Evolutionary conservation across 2,797 vertebrate genomes (phyloP).

Genomic region (Scolopax rusticola): DNA sequence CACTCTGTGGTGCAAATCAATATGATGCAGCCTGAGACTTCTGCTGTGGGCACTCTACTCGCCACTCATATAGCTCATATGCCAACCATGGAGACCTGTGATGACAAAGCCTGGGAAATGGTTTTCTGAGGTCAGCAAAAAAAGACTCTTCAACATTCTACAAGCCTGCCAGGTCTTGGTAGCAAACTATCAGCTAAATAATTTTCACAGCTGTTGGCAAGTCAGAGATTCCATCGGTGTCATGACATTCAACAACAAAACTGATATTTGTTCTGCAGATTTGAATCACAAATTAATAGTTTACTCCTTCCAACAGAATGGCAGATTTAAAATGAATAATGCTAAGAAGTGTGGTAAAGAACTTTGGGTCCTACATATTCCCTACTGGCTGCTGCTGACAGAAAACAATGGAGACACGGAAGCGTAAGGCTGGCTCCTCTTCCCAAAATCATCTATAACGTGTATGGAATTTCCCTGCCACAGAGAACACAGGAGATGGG

Average conservation of each 20-base stretch:
- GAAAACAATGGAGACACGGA: neutral
- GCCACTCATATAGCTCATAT: neutral
- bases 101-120: neutral
- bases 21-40: neutral
- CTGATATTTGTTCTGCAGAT: neutral
- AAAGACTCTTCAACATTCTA: neutral
- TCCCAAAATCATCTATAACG: neutral
- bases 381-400: neutral
- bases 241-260: neutral
- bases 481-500: neutral
- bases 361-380: neutral
- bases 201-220: neutral
- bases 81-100: neutral
- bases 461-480: neutral
- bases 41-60: neutral
- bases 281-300: neutral
- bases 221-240: accelerated
- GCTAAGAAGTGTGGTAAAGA: neutral
- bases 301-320: neutral
- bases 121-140: neutral
- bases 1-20: neutral
- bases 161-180: neutral
- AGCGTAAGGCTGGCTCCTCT: neutral
- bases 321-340: neutral
- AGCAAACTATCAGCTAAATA: neutral